Percentiles rank a stretch among this genome's conserved stretches.
Conservation (phyloP, 2,113 vertebrate species). For the Nematolebias whitei region DNA sequence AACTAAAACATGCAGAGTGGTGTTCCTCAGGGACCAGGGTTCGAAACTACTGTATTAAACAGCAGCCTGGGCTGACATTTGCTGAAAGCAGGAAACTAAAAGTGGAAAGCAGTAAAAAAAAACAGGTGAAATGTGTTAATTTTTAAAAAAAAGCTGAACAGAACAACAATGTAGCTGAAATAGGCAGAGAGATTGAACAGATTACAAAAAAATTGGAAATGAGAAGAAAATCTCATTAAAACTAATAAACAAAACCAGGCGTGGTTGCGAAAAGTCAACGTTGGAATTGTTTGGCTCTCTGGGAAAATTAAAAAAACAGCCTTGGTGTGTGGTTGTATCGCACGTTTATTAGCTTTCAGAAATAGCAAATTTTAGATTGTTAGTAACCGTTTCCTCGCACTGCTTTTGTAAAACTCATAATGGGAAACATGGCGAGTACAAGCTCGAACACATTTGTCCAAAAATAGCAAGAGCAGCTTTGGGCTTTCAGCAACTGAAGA, state of each 20-base stretch:
- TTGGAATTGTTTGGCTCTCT: neutral
- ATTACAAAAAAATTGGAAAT: no score
- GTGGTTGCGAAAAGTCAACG: neutral
- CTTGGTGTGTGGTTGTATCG: constrained; percentile 47
- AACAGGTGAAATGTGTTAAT: no score
- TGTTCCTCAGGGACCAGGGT: no score
- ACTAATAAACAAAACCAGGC: neutral
- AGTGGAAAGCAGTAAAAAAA: no score
- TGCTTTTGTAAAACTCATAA: constrained; percentile 37
- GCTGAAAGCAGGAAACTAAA: no score
- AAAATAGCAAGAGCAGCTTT: constrained; percentile 30
- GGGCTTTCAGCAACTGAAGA: constrained; percentile 24
- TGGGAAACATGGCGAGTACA: constrained; percentile 43
- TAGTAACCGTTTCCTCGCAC: constrained; percentile 40
- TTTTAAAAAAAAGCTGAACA: no score
- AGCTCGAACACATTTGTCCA: constrained; percentile 40
- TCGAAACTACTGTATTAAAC: no score
- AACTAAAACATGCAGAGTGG: no score
- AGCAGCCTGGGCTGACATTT: no score
- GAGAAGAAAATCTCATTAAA: neutral
- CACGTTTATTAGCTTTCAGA: constrained; percentile 27
- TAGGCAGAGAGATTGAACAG: no score
- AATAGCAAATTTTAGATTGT: constrained; percentile 20
- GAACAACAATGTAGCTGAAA: no score
- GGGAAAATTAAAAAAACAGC: neutral